These are phyloP conservation scores for Montipora capricornis DNA, from an alignment of 64 coral and sea anemone species.

Conservation along the genomic window DNA sequence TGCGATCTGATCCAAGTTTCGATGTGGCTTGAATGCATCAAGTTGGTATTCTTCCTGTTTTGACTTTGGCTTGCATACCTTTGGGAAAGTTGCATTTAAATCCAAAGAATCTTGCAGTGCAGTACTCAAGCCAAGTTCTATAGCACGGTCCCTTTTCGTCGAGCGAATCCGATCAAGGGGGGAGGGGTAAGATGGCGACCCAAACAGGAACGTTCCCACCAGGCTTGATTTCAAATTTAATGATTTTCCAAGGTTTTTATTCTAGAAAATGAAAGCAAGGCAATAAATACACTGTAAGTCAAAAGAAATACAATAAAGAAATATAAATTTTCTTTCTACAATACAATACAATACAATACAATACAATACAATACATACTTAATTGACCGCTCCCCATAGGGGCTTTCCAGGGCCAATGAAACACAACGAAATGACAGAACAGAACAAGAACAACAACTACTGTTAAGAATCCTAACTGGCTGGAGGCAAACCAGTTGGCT, in stretches of 20 bases:
- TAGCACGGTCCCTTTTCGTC: slow-evolving; percentile 27
- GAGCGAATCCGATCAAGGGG: slow-evolving; percentile 87
- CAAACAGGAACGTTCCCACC: slow-evolving; percentile 68
- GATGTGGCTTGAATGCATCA: slow-evolving; percentile 63
- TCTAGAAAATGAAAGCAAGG: slow-evolving; percentile 9
- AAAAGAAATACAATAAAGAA: neutral
- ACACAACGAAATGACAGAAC: too few relatives aligned
- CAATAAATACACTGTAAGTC: neutral
- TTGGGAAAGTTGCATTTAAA: slow-evolving; percentile 90
- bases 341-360: too few relatives aligned
- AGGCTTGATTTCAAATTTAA: slow-evolving; percentile 57
- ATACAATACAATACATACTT: too few relatives aligned
- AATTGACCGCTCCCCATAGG: too few relatives aligned
- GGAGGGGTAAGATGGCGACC: slow-evolving; percentile 87
- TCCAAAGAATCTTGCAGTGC: slow-evolving; percentile 79
- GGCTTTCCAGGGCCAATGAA: too few relatives aligned
- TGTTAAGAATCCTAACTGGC: too few relatives aligned
- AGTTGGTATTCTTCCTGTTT: slow-evolving; percentile 68
- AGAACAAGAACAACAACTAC: too few relatives aligned
- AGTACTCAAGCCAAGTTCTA: slow-evolving; percentile 65
- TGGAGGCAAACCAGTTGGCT: too few relatives aligned
- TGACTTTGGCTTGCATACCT: slow-evolving; percentile 58
- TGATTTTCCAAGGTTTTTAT: slow-evolving; percentile 66
- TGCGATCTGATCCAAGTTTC: slow-evolving; percentile 76
- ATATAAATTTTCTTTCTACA: too few relatives aligned